These are phyloP conservation scores for Tympanoctomys barrerae DNA, from an alignment of 2,797 vertebrate genomes.

Conservation along the genomic window DNA sequence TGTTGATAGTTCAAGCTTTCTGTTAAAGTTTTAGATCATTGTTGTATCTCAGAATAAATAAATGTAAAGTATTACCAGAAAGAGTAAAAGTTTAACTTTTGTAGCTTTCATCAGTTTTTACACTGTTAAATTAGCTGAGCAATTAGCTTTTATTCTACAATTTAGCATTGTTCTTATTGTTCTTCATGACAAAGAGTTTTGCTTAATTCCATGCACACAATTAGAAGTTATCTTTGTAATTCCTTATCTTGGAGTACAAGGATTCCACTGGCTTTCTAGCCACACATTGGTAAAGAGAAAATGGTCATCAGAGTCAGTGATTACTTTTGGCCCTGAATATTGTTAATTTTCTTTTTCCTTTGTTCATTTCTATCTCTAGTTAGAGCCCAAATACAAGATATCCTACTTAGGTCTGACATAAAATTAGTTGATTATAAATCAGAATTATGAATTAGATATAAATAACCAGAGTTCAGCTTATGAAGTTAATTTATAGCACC, in stretches of 20 bases:
- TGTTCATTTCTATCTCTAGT: background rate
- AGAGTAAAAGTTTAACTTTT: background rate
- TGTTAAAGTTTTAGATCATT: background rate
- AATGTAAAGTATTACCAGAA: background rate
- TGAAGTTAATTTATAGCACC: background rate
- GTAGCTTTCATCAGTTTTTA: background rate
- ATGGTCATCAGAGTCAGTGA: background rate
- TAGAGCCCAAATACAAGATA: background rate
- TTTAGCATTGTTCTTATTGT: background rate
- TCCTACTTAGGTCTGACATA: background rate
- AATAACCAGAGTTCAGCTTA: background rate
- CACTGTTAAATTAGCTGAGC: background rate
- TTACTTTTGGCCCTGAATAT: background rate
- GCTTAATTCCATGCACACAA: background rate
- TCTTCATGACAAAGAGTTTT: slow-evolving; percentile 38
- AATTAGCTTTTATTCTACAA: background rate
- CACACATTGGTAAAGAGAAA: slow-evolving; percentile 2
- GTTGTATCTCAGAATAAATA: background rate
- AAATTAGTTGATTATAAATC: slow-evolving; percentile 21
- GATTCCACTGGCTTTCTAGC: background rate
- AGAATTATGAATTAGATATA: background rate
- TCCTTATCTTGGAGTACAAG: slow-evolving; percentile 11
- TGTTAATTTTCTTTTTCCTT: background rate
- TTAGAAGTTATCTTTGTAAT: background rate
- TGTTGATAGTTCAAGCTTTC: background rate